Base-by-base conservation (phyloP, 2,797 vertebrate species). In the Luscinia megarhynchos region DNA sequence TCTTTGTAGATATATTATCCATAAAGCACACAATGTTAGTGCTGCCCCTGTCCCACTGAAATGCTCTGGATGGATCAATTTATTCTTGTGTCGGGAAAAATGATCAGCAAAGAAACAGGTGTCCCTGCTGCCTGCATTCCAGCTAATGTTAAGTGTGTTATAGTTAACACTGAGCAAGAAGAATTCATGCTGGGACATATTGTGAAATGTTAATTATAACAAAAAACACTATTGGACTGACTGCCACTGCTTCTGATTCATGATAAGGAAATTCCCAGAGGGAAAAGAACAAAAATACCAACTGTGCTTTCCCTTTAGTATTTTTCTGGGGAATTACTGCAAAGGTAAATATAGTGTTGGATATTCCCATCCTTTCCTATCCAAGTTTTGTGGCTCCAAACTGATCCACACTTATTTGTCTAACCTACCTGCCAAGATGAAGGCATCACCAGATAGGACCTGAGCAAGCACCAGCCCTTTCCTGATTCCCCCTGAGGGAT, bases 171-270 rank as follows among this genome's bases (percentile, higher is more conserved):
- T 22, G 73, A 78, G 34, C 17, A 40, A 76, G 48, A 62, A n/a
- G 21, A 77, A 84, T 55, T 80, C 24, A 12, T 53, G 46, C 70
- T 70, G 84, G 48, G 67, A 69, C 38, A 41, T 87, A 73, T 58
- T 82, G 63, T 75, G 55, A 94, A 80, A 91, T 63, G 18, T 83
- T 93, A 93, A 90, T 95, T 83, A 64, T 45, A 67, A 57, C 77
- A 86, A 90, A 90, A 72, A 83, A 2, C 15, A 36, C 7, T 8
- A 3, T 7, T 45, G 63, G 51, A 55, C 27, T 54, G 30, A 27
- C 32, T 72, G 27, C 24, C 36, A 30, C 53, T 87, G n/a, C 18
- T 73, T 27, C 19, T 83, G 62, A 85, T 85, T 93, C 36, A 61
- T 13, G 34, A 48, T 58, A 61, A 78, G 38, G 63, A 66, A 76